These are phyloP conservation scores for Boloria euphrosyne DNA, from an alignment of 2,888 invertebrate genomes.

Conservation along the genomic window DNA sequence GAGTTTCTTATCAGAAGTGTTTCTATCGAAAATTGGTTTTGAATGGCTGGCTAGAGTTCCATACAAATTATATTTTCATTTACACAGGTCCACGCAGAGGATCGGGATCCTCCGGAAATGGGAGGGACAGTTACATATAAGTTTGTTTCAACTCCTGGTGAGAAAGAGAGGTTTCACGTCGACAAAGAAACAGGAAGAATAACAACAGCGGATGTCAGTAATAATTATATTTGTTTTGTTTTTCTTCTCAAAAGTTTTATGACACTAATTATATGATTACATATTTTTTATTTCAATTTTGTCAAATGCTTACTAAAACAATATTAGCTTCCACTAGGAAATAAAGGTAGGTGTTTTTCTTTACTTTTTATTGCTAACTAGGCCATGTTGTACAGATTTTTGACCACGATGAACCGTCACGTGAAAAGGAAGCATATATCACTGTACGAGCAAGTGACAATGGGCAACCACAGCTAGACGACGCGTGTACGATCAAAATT, in stretches of 20 bases:
- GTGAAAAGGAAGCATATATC: constrained; percentile 91
- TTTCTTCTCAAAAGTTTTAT: neutral
- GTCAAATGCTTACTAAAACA: neutral
- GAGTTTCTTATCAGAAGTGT: no score
- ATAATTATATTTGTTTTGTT: constrained; percentile 33
- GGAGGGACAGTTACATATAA: constrained; percentile 92
- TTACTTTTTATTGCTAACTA: constrained; percentile 18
- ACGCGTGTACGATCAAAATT: constrained; percentile 96
- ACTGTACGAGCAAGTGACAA: constrained; percentile 96
- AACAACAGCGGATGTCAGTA: constrained; percentile 85
- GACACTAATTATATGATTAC: neutral
- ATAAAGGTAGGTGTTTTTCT: constrained; percentile 37
- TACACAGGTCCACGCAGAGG: constrained; percentile 86
- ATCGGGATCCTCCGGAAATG: constrained; percentile 87
- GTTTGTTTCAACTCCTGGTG: constrained; percentile 88
- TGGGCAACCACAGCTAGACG: constrained; percentile 93
- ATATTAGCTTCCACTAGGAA: constrained; percentile 27
- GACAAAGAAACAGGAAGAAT: constrained; percentile 89
- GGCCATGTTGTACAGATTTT: constrained; percentile 80
- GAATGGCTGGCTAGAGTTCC: neutral
- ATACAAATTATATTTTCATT: constrained; percentile 3
- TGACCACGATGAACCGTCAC: constrained; percentile 94
- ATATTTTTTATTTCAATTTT: neutral
- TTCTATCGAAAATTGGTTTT: no score
- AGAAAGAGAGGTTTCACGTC: constrained; percentile 90